These are phyloP conservation scores for Brachynemurus nebulosus DNA, from an alignment of 2,888 invertebrate genomes.

Conservation along the genomic window DNA sequence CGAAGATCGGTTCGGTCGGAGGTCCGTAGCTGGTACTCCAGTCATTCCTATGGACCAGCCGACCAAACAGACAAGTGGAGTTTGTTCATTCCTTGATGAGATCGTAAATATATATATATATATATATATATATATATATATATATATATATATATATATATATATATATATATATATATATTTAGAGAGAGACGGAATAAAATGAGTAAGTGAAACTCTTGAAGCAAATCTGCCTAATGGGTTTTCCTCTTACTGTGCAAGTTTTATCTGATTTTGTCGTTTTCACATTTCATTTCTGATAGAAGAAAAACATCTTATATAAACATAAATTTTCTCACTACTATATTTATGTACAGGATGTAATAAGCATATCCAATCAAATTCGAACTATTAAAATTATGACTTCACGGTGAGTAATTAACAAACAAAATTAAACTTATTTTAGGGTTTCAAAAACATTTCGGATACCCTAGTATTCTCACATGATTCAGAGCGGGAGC, in stretches of 20 bases:
- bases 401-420: no score
- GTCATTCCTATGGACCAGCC: no score
- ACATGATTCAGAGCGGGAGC: no score
- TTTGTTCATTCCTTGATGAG: not conserved
- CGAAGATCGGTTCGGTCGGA: no score
- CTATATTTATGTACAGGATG: not conserved
- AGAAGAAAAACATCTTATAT: not conserved
- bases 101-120: not conserved
- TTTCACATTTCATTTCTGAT: not conserved
- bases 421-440: no score
- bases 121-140: conserved; percentile 4
- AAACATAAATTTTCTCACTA: not conserved
- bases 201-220: not conserved
- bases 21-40: no score
- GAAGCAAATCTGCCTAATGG: conserved; percentile 1
- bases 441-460: no score
- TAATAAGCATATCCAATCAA: no score
- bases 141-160: not conserved
- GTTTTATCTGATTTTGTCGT: not conserved
- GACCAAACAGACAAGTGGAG: no score
- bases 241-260: not conserved
- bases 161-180: conserved; percentile 1
- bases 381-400: no score
- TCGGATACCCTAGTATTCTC: no score
- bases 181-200: not conserved